Percentiles rank a stretch among this genome's conserved stretches.
Conservation (phyloP, 2,888 invertebrate genomes). For the Sinhomidia bicolor region DNA sequence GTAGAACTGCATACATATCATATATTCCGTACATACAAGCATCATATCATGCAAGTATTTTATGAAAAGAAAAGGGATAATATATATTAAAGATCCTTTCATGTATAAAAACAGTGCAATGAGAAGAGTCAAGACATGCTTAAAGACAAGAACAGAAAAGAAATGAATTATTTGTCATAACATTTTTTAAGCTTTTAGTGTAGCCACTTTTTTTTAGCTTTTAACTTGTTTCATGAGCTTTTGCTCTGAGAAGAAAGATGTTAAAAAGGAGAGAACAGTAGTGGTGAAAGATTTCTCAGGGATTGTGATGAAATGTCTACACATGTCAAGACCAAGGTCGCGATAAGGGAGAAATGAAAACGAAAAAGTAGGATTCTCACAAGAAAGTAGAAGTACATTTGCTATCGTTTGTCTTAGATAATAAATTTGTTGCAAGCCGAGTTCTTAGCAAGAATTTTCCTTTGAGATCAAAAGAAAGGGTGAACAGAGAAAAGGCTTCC, state of each 20-base stretch:
- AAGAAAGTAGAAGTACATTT: neutral
- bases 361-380: neutral
- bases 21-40: too few relatives aligned
- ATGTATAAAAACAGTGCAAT: too few relatives aligned
- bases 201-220: conserved; percentile 20
- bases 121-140: conserved; percentile 1
- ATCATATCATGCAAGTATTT: too few relatives aligned
- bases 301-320: conserved; percentile 11
- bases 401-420: neutral
- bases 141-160: neutral
- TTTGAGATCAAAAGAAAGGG: too few relatives aligned
- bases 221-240: conserved; percentile 29
- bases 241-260: neutral
- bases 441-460: too few relatives aligned
- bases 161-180: conserved; percentile 23
- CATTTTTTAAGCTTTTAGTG: conserved; percentile 19
- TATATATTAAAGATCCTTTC: too few relatives aligned
- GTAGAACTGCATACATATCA: neutral
- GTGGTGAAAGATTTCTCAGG: conserved; percentile 19
- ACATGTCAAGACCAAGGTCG: neutral
- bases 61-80: too few relatives aligned
- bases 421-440: too few relatives aligned
- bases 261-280: neutral
- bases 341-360: neutral
- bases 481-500: neutral